Evolutionary conservation across 2,888 invertebrate genomes (phyloP).

Genomic region (Rambutsinella grinnellia): DNA sequence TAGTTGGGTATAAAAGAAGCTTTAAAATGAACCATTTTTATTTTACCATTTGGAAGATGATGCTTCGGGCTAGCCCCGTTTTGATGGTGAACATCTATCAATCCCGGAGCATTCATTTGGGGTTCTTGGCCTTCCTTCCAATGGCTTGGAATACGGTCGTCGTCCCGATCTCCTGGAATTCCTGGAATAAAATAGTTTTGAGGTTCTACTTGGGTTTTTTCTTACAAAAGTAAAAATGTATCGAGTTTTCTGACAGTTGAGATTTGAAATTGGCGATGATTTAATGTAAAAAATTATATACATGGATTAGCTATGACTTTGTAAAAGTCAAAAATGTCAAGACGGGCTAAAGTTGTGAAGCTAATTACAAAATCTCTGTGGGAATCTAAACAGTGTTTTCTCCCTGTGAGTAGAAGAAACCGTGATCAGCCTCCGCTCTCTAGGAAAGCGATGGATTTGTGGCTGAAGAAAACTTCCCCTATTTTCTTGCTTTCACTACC

Average conservation of each 20-base stretch:
- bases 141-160: slow-evolving; percentile 46
- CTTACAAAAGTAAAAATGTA: too few relatives aligned
- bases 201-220: background rate
- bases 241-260: background rate
- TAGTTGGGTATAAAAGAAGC: too few relatives aligned
- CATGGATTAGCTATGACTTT: too few relatives aligned
- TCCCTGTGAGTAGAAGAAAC: background rate
- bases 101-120: slow-evolving; percentile 53
- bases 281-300: too few relatives aligned
- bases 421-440: background rate
- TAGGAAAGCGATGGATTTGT: background rate
- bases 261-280: background rate
- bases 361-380: slow-evolving; percentile 37
- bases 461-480: background rate
- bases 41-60: slow-evolving; percentile 67
- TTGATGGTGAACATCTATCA: slow-evolving; percentile 66
- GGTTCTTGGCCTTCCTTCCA: slow-evolving; percentile 69
- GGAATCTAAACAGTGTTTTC: slow-evolving; percentile 20
- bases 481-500: background rate
- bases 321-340: too few relatives aligned
- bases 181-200: slow-evolving; percentile 5
- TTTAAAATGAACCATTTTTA: too few relatives aligned
- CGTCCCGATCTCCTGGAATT: slow-evolving; percentile 38
- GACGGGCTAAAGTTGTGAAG: background rate
- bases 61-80: slow-evolving; percentile 68